Conservation (phyloP, 1,140 invertebrate genomes). For the Eumaeus atala region DNA sequence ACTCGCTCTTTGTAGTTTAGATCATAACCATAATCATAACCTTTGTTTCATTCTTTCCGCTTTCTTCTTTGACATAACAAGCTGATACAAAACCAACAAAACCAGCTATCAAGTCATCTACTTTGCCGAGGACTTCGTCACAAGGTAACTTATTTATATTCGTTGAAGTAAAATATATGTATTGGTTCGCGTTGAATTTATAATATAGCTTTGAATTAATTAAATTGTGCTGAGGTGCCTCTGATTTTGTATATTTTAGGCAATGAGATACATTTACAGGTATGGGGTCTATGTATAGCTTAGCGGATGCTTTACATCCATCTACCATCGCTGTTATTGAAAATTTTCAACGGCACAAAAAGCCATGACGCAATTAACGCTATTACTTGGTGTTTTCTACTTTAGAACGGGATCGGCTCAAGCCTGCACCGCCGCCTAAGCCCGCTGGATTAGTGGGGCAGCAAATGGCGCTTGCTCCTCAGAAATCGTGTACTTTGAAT, state of each 20-base stretch:
- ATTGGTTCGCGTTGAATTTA: conserved; percentile 11
- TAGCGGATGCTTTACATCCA: conserved; percentile 5
- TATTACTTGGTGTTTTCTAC: conserved; percentile 19
- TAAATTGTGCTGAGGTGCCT: conserved; percentile 12
- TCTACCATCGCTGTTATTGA: conserved; percentile 13
- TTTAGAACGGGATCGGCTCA: conserved; percentile 85
- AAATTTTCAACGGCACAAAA: not conserved
- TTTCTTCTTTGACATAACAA: conserved; percentile 76
- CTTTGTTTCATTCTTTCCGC: conserved; percentile 71
- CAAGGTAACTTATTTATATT: conserved; percentile 83
- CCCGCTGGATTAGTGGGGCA: conserved; percentile 80
- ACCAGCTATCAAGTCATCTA: conserved; percentile 95
- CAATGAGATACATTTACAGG: not conserved
- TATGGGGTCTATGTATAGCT: not conserved
- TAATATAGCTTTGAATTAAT: conserved; percentile 12
- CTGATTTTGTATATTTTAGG: not conserved
- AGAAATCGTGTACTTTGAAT: conserved; percentile 51
- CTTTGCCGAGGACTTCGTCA: conserved; percentile 91
- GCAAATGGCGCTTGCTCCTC: conserved; percentile 71
- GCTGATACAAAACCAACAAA: conserved; percentile 94
- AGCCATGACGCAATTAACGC: conserved; percentile 8
- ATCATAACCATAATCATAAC: conserved; percentile 70
- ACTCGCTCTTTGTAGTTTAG: conserved; percentile 49
- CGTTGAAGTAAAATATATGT: conserved; percentile 1
- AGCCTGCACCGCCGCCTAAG: conserved; percentile 90